Base-by-base conservation (phyloP, 2,797 vertebrate genomes). In the Gephyroberyx darwinii region DNA sequence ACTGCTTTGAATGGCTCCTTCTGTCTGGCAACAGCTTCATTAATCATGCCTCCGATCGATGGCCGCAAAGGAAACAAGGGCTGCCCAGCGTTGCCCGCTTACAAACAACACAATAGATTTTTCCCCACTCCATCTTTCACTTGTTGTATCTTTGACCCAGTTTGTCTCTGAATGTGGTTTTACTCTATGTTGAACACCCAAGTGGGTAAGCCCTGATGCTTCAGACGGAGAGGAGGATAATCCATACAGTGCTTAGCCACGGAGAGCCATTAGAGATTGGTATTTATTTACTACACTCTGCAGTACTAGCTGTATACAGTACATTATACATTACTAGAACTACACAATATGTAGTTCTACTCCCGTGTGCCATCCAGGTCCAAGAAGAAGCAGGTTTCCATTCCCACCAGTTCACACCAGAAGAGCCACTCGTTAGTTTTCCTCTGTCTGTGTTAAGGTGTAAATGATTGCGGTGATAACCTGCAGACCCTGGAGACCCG, bases 1-100 rank as follows among this genome's bases (percentile, higher is more conserved):
- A 75, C 64, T 84, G 55, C 35, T 8, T 37, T 57, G 45, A 78
- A 84, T 80, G 70, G 79, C 86, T 89, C 74, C 57, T n/a, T 85
- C 52, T 47, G 51, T 78, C 71, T 77, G 69, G 75, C 60, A 87
- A 84, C 74, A 64, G 81, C 85, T 86, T 90, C 79, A 90, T 90
- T 91, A 88, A 88, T 91, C 87, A 87, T 61, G 5, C 37, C 58
- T 16, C 33, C 50, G 4, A 87, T 92, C 86, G 43, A 92, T 90
- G 65, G 26, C 48, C 77, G 68, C 67, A 75, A 68, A 87, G 84
- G 86, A 90, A 85, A 77, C 68, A n/a, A 39, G 7, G 52, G 67
- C 81, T 52, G 69, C 61, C 69, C 53, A 57, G 77, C 66, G 57
- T 75, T 64, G 74, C 51, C 69, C 61, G 63, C 69, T 55, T 73